Base-by-base conservation (phyloP, 2,888 invertebrate species). In the Formica aserva region DNA sequence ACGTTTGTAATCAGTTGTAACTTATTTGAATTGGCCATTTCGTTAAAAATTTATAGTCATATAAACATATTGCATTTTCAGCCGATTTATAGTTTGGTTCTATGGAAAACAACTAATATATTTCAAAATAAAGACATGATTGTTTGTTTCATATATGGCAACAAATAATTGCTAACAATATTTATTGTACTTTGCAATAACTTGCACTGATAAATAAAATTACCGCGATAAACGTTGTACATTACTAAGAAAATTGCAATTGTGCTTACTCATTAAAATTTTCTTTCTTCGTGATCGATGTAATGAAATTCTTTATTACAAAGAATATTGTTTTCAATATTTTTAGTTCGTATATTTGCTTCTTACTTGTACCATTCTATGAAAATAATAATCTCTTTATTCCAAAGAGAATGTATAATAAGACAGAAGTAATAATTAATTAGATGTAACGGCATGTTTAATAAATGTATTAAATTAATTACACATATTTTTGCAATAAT, bases 1-100 rank as follows among this genome's bases (percentile, higher is more conserved):
- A 55, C 41, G 55, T n/a, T 13, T 55, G 48, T 77, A 77, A 77
- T 77, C 67, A 77, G 41, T 41, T 57, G 55, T 67, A 41, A 38
- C 26, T 35, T 77, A 67, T 67, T 77, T 77, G 55, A 55, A 41
- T 32, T 41, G 41, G 55, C 41, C 41, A 77, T 77, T 41, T 15
- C 32, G 55, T 67, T 67, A 41, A 77, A 77, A 69, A 67, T 77
- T 67, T 48, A 29, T 29, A 18, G 3, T 3, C 45, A 35, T 45
- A 55, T 55, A 67, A 55, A 67, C 41, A 69, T 41, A 41, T 41
- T n/a, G 13, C n/a, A 18, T 65, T 76, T 45, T 65, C 75, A 65
- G 5, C 29, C 29, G 29, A 77, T 69, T 67, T 69, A 69, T 4
- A 77, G 57, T 57, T 57, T 11, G 15, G 38, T 35, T 5, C 38